phyloP scores from a whole-genome alignment of 2,113 vertebrate genomes.

The human (Homo sapiens) region GRCh38 chr6:98921501-98922000 shows the following conservation, averaged over 20 bases:
- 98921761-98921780: background rate
- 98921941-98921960: background rate
- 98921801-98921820: background rate
- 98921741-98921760: background rate
- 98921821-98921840: conserved; percentile 26
- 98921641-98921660: background rate
- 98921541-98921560: background rate
- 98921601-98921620: background rate
- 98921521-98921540: background rate
- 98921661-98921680: background rate
- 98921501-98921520: background rate
- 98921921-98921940: background rate
- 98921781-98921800: background rate
- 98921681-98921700: background rate
- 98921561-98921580: conserved; percentile 25
- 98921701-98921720: background rate
- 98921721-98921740: background rate
- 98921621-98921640: background rate
- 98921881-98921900: background rate
- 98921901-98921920: background rate
- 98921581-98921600: background rate
- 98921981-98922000: background rate
- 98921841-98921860: conserved; percentile 8
- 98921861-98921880: background rate
- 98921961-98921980: background rate